Evolutionary conservation across 2,888 invertebrate genomes (phyloP), one percentile per base, ranked within the genome.

Genomic region (Siphlonurus alternatus): DNA sequence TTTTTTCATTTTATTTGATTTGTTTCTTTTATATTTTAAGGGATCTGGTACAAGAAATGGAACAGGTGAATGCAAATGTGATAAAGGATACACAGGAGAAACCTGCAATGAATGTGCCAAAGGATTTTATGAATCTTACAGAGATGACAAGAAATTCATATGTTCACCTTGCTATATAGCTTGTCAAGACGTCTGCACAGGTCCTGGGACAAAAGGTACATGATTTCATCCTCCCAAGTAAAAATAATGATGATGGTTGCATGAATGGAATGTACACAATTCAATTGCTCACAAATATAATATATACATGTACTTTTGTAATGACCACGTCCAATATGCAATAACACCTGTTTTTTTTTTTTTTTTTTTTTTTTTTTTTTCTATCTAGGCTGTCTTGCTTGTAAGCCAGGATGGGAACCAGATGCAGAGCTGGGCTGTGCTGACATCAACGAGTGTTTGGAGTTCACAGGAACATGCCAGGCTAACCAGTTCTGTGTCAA

Each of bases 401-500:
- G 88, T 73, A 79, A 79, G 51, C 74, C 78, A 3, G 96, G 96
- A 1, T 96, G 89, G 85, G 71, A 78, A 24, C 83, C 83, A 76
- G 81, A 86, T 66, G 77, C 83, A 0, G 87, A 86, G 25, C 82
- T 83, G 70, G 95, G 89, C 0, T 96, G 96, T 71, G 71, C 82
- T 54, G 95, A 95, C 73, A 74, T 93, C 0, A 87, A 95, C 72
- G 95, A 95, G 75, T 96, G 95, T 75, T 75, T 84, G 2, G 76
- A 76, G 62, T 87, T 84, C 70, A 77, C 77, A 0, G 76, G 79
- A 1, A 74, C 76, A 3, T 84, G 84, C 71, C 73, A 76, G 23
- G 73, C 72, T 25, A 82, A 87, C 71, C 83, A 93, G 72, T 94
- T 93, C 73, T 96, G 96, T 74, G 81, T 92, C 2, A 96, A 96